A percentile compares a stretch with the other conserved stretches of the same genome.
These are phyloP conservation scores for Didymodactylos carnosus DNA, from an alignment of 2,888 invertebrate species.

Conservation along the genomic window DNA sequence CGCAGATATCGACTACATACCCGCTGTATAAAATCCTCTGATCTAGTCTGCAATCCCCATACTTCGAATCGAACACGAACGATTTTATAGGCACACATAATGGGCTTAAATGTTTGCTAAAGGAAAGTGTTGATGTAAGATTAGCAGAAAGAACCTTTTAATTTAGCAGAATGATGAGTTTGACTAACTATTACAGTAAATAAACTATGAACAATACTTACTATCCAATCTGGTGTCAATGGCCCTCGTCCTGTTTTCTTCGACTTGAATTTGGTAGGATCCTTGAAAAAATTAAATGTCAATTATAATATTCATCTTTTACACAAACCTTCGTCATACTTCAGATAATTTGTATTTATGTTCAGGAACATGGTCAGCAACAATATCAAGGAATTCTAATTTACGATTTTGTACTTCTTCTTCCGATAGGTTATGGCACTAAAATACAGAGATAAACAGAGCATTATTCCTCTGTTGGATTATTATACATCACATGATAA, in stretches of 20 bases:
- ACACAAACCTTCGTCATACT: no score
- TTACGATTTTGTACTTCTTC: conserved; percentile 52
- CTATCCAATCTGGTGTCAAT: conserved; percentile 56
- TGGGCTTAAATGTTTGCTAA: conserved; percentile 43
- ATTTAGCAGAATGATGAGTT: neutral
- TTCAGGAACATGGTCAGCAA: conserved; percentile 60
- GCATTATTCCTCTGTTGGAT: neutral
- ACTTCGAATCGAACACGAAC: conserved; percentile 70
- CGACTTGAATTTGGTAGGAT: conserved; percentile 62
- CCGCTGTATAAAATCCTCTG: conserved; percentile 66
- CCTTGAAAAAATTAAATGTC: conserved; percentile 35
- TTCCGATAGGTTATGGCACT: conserved; percentile 53
- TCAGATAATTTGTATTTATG: conserved; percentile 74
- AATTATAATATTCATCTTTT: neutral
- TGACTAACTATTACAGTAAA: neutral
- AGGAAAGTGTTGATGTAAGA: neutral
- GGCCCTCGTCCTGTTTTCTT: conserved; percentile 63
- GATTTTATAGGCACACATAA: conserved; percentile 81
- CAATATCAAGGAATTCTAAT: conserved; percentile 65
- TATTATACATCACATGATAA: neutral
- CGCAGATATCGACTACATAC: conserved; percentile 37
- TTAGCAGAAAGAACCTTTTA: neutral
- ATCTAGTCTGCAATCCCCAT: conserved; percentile 70
- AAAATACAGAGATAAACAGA: conserved; percentile 21
- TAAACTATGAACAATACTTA: conserved; percentile 16